Conservation (phyloP, 2,888 invertebrate genomes). For the Metacarcinus magister region DNA sequence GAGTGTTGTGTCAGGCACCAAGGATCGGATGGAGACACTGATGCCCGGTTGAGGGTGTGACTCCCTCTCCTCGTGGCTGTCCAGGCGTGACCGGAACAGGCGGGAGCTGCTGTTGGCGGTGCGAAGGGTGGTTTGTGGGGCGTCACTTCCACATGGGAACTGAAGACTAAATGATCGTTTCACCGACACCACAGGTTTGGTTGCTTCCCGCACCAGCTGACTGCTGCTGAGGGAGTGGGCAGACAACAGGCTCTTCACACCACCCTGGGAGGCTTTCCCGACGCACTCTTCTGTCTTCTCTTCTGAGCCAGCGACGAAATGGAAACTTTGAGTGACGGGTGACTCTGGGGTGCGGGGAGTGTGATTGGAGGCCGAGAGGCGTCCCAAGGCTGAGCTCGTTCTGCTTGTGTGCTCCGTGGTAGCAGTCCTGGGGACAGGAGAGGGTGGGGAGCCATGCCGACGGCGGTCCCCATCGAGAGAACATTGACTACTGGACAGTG, state of each 20-base stretch:
- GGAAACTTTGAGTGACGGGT: too few relatives aligned
- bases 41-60: slow-evolving; percentile 67
- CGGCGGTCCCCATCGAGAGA: slow-evolving; percentile 76
- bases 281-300: neutral
- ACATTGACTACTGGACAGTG: slow-evolving; percentile 76
- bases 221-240: slow-evolving; percentile 63
- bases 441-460: slow-evolving; percentile 67
- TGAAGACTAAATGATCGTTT: slow-evolving; percentile 74
- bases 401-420: neutral
- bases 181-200: slow-evolving; percentile 65
- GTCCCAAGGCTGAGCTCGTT: neutral
- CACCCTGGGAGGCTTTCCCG: neutral
- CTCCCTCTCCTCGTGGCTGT: slow-evolving; percentile 46
- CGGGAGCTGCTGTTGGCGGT: slow-evolving; percentile 57
- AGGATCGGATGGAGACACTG: slow-evolving; percentile 72
- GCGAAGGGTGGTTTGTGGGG: slow-evolving; percentile 40
- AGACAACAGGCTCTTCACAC: neutral
- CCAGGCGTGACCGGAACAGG: slow-evolving; percentile 29
- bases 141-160: neutral
- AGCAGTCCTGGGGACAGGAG: neutral
- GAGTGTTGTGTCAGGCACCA: neutral
- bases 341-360: neutral
- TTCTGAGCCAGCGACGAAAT: neutral
- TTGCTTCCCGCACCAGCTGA: slow-evolving; percentile 32
- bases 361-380: neutral